Percentiles rank a stretch among this genome's conserved stretches.
phyloP scores from a whole-genome alignment of 2,888 invertebrate species.

The Thera obeliscata region DNA sequence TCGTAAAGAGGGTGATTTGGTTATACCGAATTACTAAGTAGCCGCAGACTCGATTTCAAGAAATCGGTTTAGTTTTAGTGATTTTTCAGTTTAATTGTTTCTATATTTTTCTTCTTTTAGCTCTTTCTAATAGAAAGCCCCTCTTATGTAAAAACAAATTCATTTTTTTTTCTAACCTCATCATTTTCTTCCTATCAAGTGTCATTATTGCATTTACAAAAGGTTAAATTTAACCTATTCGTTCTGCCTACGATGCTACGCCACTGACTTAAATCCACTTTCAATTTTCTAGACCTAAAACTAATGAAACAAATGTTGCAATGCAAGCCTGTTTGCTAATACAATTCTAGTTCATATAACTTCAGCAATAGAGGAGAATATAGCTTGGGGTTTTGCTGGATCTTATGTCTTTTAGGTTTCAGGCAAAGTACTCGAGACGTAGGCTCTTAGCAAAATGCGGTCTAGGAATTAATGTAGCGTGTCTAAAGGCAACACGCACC shows the following conservation, averaged over 20 bases:
- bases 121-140: neutral
- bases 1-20: constrained; percentile 13
- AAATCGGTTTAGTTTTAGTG: neutral
- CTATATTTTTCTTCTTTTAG: neutral
- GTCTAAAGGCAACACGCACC: constrained; percentile 73
- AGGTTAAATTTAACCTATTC: neutral
- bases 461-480: constrained; percentile 79
- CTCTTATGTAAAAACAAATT: too few relatives aligned
- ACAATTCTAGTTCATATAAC: constrained; percentile 8
- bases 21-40: constrained; percentile 13
- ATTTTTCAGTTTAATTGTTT: neutral
- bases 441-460: constrained; percentile 69
- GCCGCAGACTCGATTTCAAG: constrained; percentile 4
- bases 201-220: too few relatives aligned
- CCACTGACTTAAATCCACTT: constrained; percentile 57
- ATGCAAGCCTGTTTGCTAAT: constrained; percentile 34
- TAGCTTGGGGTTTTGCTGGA: neutral
- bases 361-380: neutral
- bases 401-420: constrained; percentile 41
- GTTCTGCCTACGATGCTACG: constrained; percentile 30
- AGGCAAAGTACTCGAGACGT: constrained; percentile 66
- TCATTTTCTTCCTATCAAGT: neutral
- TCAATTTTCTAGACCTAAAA: constrained; percentile 58
- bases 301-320: constrained; percentile 47
- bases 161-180: too few relatives aligned